Conservation (phyloP, 1,140 invertebrate genomes). For the Ladona fulva region DNA sequence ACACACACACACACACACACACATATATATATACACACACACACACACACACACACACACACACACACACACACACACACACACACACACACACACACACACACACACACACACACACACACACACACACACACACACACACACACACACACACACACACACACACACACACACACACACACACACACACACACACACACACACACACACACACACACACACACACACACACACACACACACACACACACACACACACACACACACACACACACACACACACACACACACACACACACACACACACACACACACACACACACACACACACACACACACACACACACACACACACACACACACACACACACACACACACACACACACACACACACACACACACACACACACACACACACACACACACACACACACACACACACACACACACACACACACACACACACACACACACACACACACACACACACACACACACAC, state of each 20-base stretch:
- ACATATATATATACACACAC: neutral
- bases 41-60: neutral
- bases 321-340: neutral
- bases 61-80: neutral
- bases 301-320: neutral
- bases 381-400: neutral
- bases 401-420: neutral
- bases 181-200: neutral
- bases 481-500: neutral
- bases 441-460: neutral
- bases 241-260: neutral
- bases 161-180: neutral
- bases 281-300: neutral
- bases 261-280: neutral
- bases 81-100: neutral
- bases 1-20: neutral
- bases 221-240: neutral
- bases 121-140: neutral
- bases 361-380: neutral
- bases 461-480: neutral
- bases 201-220: neutral
- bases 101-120: neutral
- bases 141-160: neutral
- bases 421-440: neutral
- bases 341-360: neutral